Evolutionary conservation across 2,113 vertebrate species (phyloP), one percentile per base, ranked within the genome.

Genomic region (Epinephelus moara): DNA sequence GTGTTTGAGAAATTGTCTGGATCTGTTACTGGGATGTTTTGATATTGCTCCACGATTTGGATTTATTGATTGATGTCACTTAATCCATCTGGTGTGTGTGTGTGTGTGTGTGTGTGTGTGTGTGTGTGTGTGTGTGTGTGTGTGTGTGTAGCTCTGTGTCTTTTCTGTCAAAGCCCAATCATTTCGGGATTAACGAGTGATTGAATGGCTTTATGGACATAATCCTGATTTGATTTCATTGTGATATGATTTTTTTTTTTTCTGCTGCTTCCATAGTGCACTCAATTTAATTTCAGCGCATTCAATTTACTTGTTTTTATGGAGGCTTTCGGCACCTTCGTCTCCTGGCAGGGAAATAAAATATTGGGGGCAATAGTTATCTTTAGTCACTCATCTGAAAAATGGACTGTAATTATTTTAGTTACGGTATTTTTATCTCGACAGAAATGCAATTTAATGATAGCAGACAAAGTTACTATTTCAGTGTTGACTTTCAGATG

Each of bases 211-310:
- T 88, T 89, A 73, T 85, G 66, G 40, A 72, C 82, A 80, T 94
- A 91, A 93, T 94, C 90, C 90, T 86, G 77, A 89, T 90, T 91
- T 92, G 88, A 93, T 94, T 87, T 92, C 73, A 83, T 89, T 75
- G 70, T 62, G 61, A 80, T 91, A 84, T 75, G 57, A 76, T 23
- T 80, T 77, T 78, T 37, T 69, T 56, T 50, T 61, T 75, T 62
- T 70, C 75, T 62, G 59, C 81, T 81, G 61, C 64, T 72, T 84
- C 55, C 55, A 53, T 70, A 60, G 73, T 71, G 75, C 56, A 63
- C 83, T 85, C 84, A 75, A 60, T 90, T 89, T 85, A 64, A 86
- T 93, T 85, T 89, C 47, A 66, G 45, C 76, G 64, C 76, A 70
- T 89, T 87, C 63, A 82, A 78, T 92, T 91, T 71, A 25, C 33